Evolutionary conservation across 2,797 vertebrate species (phyloP).

Genomic region (Argentina silus): DNA sequence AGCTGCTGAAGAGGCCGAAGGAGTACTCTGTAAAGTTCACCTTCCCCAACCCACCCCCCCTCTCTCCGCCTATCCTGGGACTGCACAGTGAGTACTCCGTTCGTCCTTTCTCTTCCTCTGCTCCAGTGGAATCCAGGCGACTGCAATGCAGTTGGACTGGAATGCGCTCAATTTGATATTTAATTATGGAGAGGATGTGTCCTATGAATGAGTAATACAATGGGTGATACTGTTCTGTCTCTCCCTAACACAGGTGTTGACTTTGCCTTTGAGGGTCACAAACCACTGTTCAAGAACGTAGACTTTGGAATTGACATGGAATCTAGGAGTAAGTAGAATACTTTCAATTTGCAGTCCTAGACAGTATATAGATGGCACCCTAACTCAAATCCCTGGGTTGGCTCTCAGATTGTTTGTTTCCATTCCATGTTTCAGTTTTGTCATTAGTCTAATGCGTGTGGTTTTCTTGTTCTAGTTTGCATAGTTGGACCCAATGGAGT

Average conservation of each 20-base stretch:
- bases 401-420: neutral
- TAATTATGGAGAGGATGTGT: neutral
- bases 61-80: slow-evolving; percentile 90
- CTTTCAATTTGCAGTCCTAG: neutral
- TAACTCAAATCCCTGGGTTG: too few relatives aligned
- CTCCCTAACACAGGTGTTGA: slow-evolving; percentile 79
- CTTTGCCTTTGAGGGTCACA: slow-evolving; percentile 83
- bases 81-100: slow-evolving; percentile 80
- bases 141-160: too few relatives aligned
- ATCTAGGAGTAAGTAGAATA: slow-evolving; percentile 83
- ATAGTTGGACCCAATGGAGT: slow-evolving; percentile 95
- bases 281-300: slow-evolving; percentile 87
- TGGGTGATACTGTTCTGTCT: neutral
- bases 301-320: slow-evolving; percentile 96
- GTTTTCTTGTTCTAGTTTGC: slow-evolving; percentile 79
- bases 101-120: neutral
- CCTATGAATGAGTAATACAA: neutral
- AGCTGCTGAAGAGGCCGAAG: slow-evolving; percentile 87
- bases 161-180: too few relatives aligned
- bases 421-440: neutral
- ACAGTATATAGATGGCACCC: neutral
- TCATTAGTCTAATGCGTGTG: neutral
- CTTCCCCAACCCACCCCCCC: slow-evolving; percentile 89
- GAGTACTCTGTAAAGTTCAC: slow-evolving; percentile 95
- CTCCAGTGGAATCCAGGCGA: too few relatives aligned